Base-by-base conservation (phyloP, 2,797 vertebrate species). In the Enteromius trimaculatus region DNA sequence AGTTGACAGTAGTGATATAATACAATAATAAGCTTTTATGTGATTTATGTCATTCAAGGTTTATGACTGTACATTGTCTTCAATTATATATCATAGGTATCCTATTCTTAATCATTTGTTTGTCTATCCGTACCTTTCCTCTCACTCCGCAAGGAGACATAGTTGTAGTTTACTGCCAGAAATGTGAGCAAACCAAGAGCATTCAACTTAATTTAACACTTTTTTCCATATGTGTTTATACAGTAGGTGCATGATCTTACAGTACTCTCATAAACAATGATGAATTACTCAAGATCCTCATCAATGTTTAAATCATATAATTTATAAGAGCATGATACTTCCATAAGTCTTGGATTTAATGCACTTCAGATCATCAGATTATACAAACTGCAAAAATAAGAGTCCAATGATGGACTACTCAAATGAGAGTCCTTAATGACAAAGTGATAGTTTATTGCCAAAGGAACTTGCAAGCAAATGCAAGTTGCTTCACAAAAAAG, bases 371-470 rank as follows among this genome's bases (percentile, higher is more conserved):
- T 71, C 62, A 82, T 71, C 77, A 69, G 64, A 86, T 86, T 82
- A 88, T 84, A 72, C 81, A 77, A 85, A 58, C 77, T 72, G 71
- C 68, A 74, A 84, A 75, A 80, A 55, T 51, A 42, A 69, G 66
- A 69, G 11, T 39, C 37, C 13, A 1, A 14, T 69, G 82, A 86
- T 75, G 60, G 77, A 80, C 44, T 26, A 44, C 74, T 87, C 66
- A 87, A 84, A 77, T 23, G 78, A 79, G 78, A 84, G 80, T 87
- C 79, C 47, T 76, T 77, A 77, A 88, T 86, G 79, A 17, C 47
- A 49, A 16, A 49, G 13, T 49, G 14, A 3, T 49, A 47, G 44
- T 14, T 47, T 47, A 47, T 11, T 47, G 44, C 44, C 13, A 47
- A 47, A 47, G 14, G 47, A 49, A 49, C 16, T 14, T 49, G 47